These are phyloP conservation scores for Caenorhabditis angaria DNA, from an alignment of 2,888 invertebrate species.

Conservation along the genomic window DNA sequence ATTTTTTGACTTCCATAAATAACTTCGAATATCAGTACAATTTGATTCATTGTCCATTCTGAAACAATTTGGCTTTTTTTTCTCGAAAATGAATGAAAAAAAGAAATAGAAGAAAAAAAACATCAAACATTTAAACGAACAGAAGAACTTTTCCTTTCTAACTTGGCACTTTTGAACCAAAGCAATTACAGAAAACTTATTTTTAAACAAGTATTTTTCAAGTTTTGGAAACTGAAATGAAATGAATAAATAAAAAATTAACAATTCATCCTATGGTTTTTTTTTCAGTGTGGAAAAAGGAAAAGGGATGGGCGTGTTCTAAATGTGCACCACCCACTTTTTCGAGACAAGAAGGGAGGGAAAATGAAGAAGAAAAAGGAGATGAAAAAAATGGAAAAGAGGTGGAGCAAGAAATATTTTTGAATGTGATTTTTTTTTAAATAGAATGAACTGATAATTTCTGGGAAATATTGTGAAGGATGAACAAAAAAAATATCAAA, in stretches of 20 bases:
- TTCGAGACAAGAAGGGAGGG: not conserved
- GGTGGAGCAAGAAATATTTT: not conserved
- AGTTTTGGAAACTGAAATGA: not conserved
- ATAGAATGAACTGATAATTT: not conserved
- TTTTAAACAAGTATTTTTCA: too few relatives aligned
- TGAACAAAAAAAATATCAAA: too few relatives aligned
- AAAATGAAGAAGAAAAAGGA: not conserved
- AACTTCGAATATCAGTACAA: constrained; percentile 56
- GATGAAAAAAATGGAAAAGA: not conserved
- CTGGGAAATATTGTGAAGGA: too few relatives aligned
- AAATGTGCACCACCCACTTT: constrained; percentile 11
- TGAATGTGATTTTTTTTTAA: not conserved
- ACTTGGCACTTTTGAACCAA: not conserved
- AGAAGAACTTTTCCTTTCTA: not conserved
- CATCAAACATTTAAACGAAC: not conserved
- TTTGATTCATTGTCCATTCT: constrained; percentile 8
- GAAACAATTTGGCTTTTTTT: constrained; percentile 10
- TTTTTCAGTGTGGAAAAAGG: not conserved
- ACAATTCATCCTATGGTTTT: not conserved
- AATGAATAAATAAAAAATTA: not conserved
- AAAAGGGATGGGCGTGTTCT: constrained; percentile 23
- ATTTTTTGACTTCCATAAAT: constrained; percentile 59
- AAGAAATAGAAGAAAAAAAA: not conserved
- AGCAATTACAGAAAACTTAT: too few relatives aligned
- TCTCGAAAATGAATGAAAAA: too few relatives aligned